A percentile compares a stretch with the other conserved stretches of the same genome.
Conservation (phyloP, 2,888 invertebrate genomes). For the Colostygia pectinataria region DNA sequence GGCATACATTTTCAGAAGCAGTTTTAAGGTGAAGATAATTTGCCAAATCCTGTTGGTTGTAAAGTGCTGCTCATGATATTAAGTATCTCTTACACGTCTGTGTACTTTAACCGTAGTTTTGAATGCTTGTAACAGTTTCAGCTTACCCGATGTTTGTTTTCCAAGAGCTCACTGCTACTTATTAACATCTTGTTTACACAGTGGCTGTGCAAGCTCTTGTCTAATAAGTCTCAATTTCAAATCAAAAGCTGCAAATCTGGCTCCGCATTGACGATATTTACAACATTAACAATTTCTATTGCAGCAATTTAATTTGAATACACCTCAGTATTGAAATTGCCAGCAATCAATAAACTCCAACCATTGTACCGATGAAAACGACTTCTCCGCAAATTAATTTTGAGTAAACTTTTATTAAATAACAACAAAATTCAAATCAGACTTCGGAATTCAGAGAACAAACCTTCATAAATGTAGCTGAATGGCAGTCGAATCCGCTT, state of each 20-base stretch:
- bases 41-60: conserved; percentile 57
- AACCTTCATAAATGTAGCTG: conserved; percentile 58
- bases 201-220: conserved; percentile 6
- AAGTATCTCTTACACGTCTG: conserved; percentile 31
- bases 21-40: conserved; percentile 64
- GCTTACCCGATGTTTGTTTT: conserved; percentile 20
- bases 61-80: conserved; percentile 45
- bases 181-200: conserved; percentile 18
- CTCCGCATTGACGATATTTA: background rate
- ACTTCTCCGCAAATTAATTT: conserved; percentile 45
- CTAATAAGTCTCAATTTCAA: conserved; percentile 8
- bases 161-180: conserved; percentile 13
- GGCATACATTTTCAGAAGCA: conserved; percentile 57
- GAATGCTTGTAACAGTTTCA: conserved; percentile 21
- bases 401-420: conserved; percentile 46
- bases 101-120: conserved; percentile 23
- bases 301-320: conserved; percentile 17
- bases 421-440: conserved; percentile 52
- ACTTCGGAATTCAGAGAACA: conserved; percentile 53
- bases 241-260: background rate
- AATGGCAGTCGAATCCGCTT: conserved; percentile 71
- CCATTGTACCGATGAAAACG: conserved; percentile 20
- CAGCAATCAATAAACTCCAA: conserved; percentile 23
- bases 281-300: conserved; percentile 9
- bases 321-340: conserved; percentile 14